These are phyloP conservation scores for Uloborus diversus DNA, from an alignment of 1,140 invertebrate genomes.

Conservation along the genomic window DNA sequence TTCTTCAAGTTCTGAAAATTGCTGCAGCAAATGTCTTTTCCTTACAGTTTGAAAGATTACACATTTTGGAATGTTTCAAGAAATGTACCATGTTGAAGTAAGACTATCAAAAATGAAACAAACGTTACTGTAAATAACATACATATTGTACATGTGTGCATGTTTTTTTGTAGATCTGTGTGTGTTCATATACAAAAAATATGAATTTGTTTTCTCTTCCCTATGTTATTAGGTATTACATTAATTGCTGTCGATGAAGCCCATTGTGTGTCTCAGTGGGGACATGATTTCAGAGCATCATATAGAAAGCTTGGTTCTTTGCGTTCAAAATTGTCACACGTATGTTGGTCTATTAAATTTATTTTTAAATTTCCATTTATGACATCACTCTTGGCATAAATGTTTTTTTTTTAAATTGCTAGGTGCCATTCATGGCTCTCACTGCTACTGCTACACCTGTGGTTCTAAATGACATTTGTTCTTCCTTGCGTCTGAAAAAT, in stretches of 20 bases:
- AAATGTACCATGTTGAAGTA: no score
- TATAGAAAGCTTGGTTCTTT: constrained; percentile 72
- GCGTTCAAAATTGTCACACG: constrained; percentile 68
- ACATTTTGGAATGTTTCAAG: no score
- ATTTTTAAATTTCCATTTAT: not conserved
- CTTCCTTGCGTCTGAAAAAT: constrained; percentile 67
- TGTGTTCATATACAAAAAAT: no score
- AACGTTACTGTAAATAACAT: no score
- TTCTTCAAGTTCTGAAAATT: no score
- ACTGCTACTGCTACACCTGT: constrained; percentile 83
- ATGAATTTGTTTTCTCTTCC: no score
- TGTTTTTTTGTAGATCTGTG: no score
- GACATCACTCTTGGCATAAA: not conserved
- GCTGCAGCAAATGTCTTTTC: no score
- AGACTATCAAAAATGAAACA: no score
- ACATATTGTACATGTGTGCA: no score
- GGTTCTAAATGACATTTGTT: constrained; percentile 72
- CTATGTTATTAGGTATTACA: constrained; percentile 75
- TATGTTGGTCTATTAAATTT: constrained; percentile 5
- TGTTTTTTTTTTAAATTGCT: not conserved
- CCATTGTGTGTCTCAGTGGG: constrained; percentile 87
- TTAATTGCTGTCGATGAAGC: constrained; percentile 86
- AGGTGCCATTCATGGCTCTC: constrained; percentile 76
- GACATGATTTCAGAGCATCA: constrained; percentile 80
- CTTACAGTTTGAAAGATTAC: no score